Percentiles rank a stretch among this genome's conserved stretches.
phyloP scores from a whole-genome alignment of 2,797 vertebrate species.

The Discoglossus pictus region DNA sequence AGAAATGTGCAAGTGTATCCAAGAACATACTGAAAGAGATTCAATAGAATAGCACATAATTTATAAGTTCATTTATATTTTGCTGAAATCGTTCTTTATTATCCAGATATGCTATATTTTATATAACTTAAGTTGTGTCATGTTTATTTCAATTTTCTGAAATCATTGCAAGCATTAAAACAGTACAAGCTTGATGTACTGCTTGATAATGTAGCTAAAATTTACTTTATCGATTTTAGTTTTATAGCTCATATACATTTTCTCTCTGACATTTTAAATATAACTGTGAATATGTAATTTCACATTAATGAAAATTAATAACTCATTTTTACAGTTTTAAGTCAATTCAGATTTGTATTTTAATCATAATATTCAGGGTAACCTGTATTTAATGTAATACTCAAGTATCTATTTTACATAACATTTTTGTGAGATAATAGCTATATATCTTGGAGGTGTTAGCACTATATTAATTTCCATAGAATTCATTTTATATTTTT shows the following conservation, averaged over 20 bases:
- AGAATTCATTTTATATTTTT: too few species aligned
- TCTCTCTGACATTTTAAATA: conserved; percentile 28
- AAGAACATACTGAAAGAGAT: too few species aligned
- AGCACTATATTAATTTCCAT: too few species aligned
- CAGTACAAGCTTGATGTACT: neutral
- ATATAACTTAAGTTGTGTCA: neutral
- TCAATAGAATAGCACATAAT: too few species aligned
- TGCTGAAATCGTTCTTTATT: conserved; percentile 9
- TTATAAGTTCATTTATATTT: too few species aligned
- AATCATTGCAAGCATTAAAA: neutral
- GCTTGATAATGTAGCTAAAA: neutral
- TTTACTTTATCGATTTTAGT: conserved; percentile 13
- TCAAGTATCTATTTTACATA: too few species aligned
- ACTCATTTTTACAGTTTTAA: conserved; percentile 22
- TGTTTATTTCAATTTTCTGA: conserved; percentile 13
- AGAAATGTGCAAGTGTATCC: too few species aligned
- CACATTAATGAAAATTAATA: conserved; percentile 27
- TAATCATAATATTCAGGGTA: conserved; percentile 15
- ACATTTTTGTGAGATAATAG: too few species aligned
- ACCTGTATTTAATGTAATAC: too few species aligned
- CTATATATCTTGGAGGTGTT: too few species aligned
- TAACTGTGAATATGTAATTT: conserved; percentile 29
- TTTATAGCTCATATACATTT: conserved; percentile 21
- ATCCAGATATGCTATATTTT: neutral
- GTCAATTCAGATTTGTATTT: conserved; percentile 19